These are phyloP conservation scores for Suillia variegata DNA, from an alignment of 2,888 invertebrate genomes.

Conservation along the genomic window DNA sequence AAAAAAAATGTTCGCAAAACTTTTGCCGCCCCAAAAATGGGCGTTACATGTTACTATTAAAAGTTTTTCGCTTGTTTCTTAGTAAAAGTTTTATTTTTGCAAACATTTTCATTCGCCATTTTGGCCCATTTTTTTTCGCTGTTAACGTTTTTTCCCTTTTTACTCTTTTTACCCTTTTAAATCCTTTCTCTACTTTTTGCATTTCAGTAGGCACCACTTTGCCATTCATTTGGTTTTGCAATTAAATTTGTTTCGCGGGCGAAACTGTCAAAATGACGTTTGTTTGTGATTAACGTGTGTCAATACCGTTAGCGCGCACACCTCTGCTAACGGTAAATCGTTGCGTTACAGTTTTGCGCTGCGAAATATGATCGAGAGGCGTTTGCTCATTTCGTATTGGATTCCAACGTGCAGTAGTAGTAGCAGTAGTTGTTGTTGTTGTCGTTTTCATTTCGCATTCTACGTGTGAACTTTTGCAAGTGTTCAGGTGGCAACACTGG, in stretches of 20 bases:
- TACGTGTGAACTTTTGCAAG: not conserved
- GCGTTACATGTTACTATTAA: not conserved
- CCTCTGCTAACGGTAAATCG: not conserved
- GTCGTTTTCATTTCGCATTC: not conserved
- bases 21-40: not conserved
- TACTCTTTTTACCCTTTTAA: not conserved
- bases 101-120: not conserved
- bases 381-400: too few relatives aligned
- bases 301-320: not conserved
- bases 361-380: not conserved
- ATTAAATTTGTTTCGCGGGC: not conserved
- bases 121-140: not conserved
- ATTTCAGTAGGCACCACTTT: not conserved
- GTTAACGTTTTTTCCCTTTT: not conserved
- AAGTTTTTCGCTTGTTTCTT: too few relatives aligned
- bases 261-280: conserved; percentile 3
- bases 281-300: conserved; percentile 3
- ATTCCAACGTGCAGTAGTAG: too few relatives aligned
- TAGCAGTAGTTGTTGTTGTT: not conserved
- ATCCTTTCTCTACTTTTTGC: not conserved
- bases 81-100: not conserved
- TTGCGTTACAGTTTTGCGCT: not conserved
- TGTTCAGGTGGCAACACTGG: not conserved
- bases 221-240: not conserved
- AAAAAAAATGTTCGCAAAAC: not conserved